A percentile compares a stretch with the other conserved stretches of the same genome.
These are phyloP conservation scores for Piprites chloris DNA, from an alignment of 2,113 vertebrate genomes.

Conservation along the genomic window DNA sequence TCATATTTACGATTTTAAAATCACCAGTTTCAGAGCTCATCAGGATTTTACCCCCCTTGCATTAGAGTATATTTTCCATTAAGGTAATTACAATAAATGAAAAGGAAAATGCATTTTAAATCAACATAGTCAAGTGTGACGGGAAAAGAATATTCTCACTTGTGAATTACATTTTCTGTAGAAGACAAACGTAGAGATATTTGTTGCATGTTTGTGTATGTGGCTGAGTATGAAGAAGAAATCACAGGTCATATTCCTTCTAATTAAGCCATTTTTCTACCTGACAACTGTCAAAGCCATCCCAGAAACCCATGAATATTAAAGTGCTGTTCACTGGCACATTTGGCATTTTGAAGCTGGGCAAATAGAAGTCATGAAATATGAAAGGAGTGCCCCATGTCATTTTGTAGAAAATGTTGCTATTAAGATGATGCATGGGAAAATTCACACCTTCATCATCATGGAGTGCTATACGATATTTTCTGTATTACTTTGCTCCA, in stretches of 20 bases:
- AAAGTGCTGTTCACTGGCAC: slow-evolving; percentile 70
- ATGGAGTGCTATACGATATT: slow-evolving; percentile 58
- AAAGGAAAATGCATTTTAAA: neutral
- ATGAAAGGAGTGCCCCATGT: slow-evolving; percentile 73
- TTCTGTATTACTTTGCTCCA: slow-evolving; percentile 63
- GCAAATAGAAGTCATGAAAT: slow-evolving; percentile 83
- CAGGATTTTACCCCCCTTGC: neutral
- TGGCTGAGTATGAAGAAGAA: slow-evolving; percentile 37
- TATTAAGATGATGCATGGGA: slow-evolving; percentile 76
- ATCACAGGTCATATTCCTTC: slow-evolving; percentile 62
- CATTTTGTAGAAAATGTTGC: slow-evolving; percentile 70
- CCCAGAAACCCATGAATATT: slow-evolving; percentile 78
- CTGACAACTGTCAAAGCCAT: slow-evolving; percentile 76
- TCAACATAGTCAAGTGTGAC: neutral
- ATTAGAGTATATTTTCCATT: neutral
- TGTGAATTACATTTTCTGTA: neutral
- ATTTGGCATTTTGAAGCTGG: slow-evolving; percentile 77
- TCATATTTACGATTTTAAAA: neutral
- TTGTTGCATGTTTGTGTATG: neutral
- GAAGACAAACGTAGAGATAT: neutral
- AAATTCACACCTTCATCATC: slow-evolving; percentile 74
- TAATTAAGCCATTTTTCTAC: slow-evolving; percentile 78
- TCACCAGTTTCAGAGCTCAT: neutral
- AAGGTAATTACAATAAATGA: neutral
- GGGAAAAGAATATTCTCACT: neutral